Evolutionary conservation across 2,888 invertebrate genomes (phyloP).

Genomic region (Phengaris arion): DNA sequence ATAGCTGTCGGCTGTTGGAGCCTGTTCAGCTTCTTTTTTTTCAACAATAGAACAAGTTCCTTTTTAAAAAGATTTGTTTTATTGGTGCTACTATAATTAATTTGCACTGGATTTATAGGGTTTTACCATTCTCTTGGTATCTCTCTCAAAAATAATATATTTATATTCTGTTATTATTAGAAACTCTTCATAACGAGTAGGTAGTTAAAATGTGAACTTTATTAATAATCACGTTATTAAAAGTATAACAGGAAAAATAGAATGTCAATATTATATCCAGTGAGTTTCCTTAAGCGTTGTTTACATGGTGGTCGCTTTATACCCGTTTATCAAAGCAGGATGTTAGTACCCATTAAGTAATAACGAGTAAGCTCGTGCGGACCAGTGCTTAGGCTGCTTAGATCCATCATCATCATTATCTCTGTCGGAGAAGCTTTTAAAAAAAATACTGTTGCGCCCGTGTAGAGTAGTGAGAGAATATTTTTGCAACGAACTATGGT

Average conservation of each 20-base stretch:
- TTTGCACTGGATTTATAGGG: neutral
- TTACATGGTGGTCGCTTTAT: slow-evolving; percentile 30
- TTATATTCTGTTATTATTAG: no score
- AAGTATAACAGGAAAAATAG: neutral
- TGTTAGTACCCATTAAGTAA: slow-evolving; percentile 35
- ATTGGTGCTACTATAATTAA: slow-evolving; percentile 33
- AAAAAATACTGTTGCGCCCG: no score
- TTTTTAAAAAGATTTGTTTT: slow-evolving; percentile 40
- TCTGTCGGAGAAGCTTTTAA: no score
- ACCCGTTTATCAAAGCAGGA: slow-evolving; percentile 41
- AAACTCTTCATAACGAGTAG: no score
- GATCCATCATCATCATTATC: neutral
- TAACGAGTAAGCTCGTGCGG: slow-evolving; percentile 32
- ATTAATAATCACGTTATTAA: no score
- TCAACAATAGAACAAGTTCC: slow-evolving; percentile 41
- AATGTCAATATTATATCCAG: neutral
- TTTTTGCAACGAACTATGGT: no score
- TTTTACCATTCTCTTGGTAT: neutral
- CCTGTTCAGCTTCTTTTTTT: slow-evolving; percentile 46
- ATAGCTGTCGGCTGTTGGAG: slow-evolving; percentile 48
- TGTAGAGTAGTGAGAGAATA: no score
- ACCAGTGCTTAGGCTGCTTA: slow-evolving; percentile 29
- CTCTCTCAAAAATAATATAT: no score
- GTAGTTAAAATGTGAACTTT: no score
- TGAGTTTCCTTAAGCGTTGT: slow-evolving; percentile 30